These are phyloP conservation scores for Donacobius atricapilla DNA, from an alignment of 2,113 vertebrate genomes.

Conservation along the genomic window DNA sequence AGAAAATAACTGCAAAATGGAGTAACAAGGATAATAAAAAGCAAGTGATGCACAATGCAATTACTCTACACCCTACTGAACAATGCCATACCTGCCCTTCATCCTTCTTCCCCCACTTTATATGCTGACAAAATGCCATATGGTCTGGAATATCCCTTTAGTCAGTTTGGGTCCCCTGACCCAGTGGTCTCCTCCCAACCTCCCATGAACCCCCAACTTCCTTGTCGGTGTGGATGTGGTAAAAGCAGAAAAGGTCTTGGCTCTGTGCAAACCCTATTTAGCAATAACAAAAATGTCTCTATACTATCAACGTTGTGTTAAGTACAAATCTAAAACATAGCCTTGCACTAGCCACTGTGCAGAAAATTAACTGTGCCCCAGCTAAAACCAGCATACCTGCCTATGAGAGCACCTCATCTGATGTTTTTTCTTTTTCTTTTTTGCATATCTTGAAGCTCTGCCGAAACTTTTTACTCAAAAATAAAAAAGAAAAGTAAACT, in stretches of 20 bases:
- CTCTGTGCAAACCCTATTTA: not conserved
- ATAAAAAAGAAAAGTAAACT: not conserved
- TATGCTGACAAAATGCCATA: rapidly evolving
- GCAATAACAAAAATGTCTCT: not conserved
- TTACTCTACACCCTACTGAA: not conserved
- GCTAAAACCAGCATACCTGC: not conserved
- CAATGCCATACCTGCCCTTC: not conserved
- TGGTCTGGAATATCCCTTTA: not conserved
- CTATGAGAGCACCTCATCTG: not conserved
- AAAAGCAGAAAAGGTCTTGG: not conserved
- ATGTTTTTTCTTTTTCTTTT: not conserved
- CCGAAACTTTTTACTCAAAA: not conserved
- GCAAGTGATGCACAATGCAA: not conserved
- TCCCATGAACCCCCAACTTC: not conserved
- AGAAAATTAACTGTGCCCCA: not conserved
- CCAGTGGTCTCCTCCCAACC: not conserved
- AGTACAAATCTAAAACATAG: not conserved
- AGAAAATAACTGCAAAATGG: not conserved
- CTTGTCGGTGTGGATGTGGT: rapidly evolving
- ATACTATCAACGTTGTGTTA: not conserved
- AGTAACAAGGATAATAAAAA: not conserved
- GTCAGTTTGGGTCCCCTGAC: not conserved
- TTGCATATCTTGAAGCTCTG: rapidly evolving
- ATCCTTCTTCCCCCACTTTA: not conserved
- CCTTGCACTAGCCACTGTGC: no score